phyloP scores from a whole-genome alignment of 2,888 invertebrate species.

The Papilio gigon region DNA sequence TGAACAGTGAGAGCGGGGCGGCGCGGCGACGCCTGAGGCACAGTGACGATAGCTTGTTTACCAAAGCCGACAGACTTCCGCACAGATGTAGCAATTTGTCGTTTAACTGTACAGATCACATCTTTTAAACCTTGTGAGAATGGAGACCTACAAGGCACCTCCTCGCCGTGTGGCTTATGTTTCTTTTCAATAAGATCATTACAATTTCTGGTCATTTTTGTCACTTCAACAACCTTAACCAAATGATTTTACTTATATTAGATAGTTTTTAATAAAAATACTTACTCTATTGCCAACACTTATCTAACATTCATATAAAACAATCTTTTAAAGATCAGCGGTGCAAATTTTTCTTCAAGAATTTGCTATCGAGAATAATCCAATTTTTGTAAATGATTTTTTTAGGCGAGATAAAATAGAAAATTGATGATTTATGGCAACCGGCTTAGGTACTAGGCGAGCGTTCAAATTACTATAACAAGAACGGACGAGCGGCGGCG shows the following conservation, averaged over 20 bases:
- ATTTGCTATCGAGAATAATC: not conserved
- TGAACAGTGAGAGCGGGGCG: too few relatives aligned
- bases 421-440: slow-evolving; percentile 47
- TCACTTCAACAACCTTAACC: too few relatives aligned
- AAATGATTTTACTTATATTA: too few relatives aligned
- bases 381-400: slow-evolving; percentile 12
- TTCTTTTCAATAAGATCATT: too few relatives aligned
- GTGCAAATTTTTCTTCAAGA: not conserved
- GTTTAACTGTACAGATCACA: too few relatives aligned
- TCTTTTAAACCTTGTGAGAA: too few relatives aligned
- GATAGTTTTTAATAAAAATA: too few relatives aligned
- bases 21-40: too few relatives aligned
- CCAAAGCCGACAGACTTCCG: not conserved
- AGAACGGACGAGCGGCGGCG: slow-evolving; percentile 47
- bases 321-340: not conserved
- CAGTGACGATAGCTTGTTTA: slow-evolving; percentile 16
- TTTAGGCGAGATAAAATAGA: slow-evolving; percentile 23
- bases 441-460: slow-evolving; percentile 50
- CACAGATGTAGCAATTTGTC: not conserved
- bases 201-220: too few relatives aligned
- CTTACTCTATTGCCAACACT: too few relatives aligned
- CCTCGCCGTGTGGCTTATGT: too few relatives aligned
- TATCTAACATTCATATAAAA: not conserved
- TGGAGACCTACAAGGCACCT: too few relatives aligned
- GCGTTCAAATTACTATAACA: slow-evolving; percentile 57